Percentiles rank a stretch among this genome's conserved stretches.
Conservation (phyloP, 2,113 vertebrate genomes). For the Salvelinus namaycush region DNA sequence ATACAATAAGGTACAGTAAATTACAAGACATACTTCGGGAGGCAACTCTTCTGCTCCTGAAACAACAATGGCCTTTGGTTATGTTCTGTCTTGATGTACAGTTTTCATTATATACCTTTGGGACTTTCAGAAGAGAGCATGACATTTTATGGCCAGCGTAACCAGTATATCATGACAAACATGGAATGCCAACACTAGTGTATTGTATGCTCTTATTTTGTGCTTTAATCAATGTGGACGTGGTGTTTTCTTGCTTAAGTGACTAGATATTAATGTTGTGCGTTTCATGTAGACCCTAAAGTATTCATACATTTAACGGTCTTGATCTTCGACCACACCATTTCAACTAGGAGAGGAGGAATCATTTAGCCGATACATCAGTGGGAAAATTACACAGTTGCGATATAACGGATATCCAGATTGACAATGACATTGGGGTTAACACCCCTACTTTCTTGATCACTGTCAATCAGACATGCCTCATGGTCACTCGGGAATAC, state of each 20-base stretch:
- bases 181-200: no score
- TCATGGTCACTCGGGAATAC: slow-evolving; percentile 8
- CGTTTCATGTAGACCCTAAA: not conserved
- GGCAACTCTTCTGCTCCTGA: not conserved
- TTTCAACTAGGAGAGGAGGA: slow-evolving; percentile 28
- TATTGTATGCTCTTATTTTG: no score
- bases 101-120: not conserved
- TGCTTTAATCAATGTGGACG: no score
- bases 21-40: not conserved
- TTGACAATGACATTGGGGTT: slow-evolving; percentile 25
- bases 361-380: slow-evolving; percentile 40
- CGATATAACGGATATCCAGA: slow-evolving; percentile 25
- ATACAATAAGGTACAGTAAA: not conserved
- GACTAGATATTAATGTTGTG: not conserved
- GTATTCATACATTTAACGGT: not conserved
- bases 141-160: no score
- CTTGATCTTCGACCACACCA: slow-evolving; percentile 30
- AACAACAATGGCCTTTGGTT: not conserved
- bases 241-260: not conserved
- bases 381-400: slow-evolving; percentile 38
- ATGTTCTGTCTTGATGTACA: not conserved
- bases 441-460: slow-evolving; percentile 10
- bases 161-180: no score
- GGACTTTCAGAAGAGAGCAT: no score
- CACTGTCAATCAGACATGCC: slow-evolving; percentile 8